Evolutionary conservation across 2,888 invertebrate species (phyloP), one percentile per base, ranked within the genome.

Genomic region (Polia nebulosa): DNA sequence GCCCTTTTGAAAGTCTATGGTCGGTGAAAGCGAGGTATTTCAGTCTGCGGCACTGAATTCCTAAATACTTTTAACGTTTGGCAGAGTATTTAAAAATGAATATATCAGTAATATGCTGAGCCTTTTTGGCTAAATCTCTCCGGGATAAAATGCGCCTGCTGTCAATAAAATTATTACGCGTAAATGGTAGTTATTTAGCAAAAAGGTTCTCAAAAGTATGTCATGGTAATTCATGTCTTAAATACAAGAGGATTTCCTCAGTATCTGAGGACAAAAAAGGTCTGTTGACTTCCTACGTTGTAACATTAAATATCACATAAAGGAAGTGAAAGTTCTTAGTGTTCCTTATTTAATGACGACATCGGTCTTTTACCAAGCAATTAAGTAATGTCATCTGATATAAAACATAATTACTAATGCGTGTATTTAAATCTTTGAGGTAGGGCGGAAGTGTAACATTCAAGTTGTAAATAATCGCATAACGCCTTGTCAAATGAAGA

Each of bases 311-410:
- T 13, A 6, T 20, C n/a, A 29, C 44, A 44, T 45, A n/a, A 13
- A 34, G 41, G 47, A 74, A 62, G 53, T 75, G 69, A 74, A 75
- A 58, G 57, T 62, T 25, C 17, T 58, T 27, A 36, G 36, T 29
- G 39, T n/a, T 29, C 13, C 11, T 27, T 22, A 22, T 29, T 27
- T 20, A 34, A 62, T n/a, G 57, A 27, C n/a, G 44, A 32, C 7
- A 2, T 7, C 8, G 29, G 44, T 53, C 20, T 61, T 57, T 61
- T 7, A 9, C n/a, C 15, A 41, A 57, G 32, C 32, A 57, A 47
- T 47, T 61, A 41, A 3, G 17, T 58, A 47, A 60, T 27, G 11
- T 15, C 41, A 20, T 53, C 3, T 34, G 9, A 45, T 29, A 36
- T 25, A 55, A 22, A 6, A 1, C 49, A 32, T 1, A 17, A 34